Conservation (phyloP, 2,888 invertebrate species). For the Argyresthia goedartella region DNA sequence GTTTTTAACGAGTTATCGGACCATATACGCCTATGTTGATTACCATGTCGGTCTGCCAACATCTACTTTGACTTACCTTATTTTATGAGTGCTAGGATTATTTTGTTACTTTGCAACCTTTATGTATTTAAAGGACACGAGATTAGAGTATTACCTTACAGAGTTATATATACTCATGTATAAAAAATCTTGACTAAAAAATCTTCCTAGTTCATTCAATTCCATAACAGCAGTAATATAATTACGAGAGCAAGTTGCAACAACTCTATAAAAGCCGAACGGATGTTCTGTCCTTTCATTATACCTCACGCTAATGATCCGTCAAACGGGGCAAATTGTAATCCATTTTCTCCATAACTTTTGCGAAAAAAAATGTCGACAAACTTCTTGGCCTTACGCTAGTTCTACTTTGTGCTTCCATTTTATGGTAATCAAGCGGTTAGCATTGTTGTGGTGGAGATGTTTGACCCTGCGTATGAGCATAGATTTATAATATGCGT, state of each 20-base stretch:
- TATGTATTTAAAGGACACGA: too few species aligned
- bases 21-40: too few species aligned
- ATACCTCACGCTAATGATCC: conserved; percentile 1
- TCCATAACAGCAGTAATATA: too few species aligned
- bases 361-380: conserved; percentile 9
- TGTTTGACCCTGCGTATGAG: conserved; percentile 2
- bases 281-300: conserved; percentile 1
- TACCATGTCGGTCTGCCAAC: too few species aligned
- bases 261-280: neutral
- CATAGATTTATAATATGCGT: neutral
- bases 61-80: too few species aligned
- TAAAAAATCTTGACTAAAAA: too few species aligned
- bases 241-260: neutral
- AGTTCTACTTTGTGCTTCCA: conserved; percentile 50
- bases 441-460: conserved; percentile 57
- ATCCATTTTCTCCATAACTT: conserved; percentile 6
- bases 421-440: conserved; percentile 62
- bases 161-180: too few species aligned
- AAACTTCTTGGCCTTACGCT: conserved; percentile 40
- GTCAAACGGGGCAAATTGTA: neutral
- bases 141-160: too few species aligned
- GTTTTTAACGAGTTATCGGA: too few species aligned
- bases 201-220: too few species aligned
- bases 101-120: too few species aligned
- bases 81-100: too few species aligned